Evolutionary conservation across 2,888 invertebrate species (phyloP).

Genomic region (Tachina fera): DNA sequence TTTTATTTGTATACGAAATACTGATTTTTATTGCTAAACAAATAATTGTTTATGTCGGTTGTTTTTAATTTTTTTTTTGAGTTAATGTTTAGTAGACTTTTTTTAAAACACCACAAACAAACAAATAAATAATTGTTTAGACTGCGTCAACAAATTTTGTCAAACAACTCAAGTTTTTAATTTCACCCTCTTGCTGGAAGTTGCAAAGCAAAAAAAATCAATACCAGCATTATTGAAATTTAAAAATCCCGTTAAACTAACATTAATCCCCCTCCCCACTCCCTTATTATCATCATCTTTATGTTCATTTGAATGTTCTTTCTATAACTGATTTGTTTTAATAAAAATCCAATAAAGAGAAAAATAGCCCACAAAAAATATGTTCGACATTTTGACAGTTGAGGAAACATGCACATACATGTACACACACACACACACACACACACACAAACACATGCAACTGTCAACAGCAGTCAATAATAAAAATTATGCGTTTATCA

Average conservation of each 20-base stretch:
- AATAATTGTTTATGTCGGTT: too few relatives aligned
- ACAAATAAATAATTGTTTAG: too few relatives aligned
- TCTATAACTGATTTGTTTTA: slow-evolving; percentile 40
- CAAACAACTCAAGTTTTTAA: too few relatives aligned
- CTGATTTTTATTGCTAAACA: background rate
- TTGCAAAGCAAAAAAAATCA: background rate
- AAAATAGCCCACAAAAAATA: background rate
- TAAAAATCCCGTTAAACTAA: slow-evolving; percentile 46
- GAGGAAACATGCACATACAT: slow-evolving; percentile 14
- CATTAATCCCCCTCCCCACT: slow-evolving; percentile 22
- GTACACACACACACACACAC: background rate
- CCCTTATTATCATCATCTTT: slow-evolving; percentile 37
- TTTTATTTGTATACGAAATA: background rate
- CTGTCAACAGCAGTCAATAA: slow-evolving; percentile 68
- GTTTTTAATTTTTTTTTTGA: too few relatives aligned
- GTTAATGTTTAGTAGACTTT: too few relatives aligned
- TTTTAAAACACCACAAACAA: too few relatives aligned
- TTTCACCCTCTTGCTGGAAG: too few relatives aligned
- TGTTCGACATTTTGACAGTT: slow-evolving; percentile 61
- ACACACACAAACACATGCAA: slow-evolving; percentile 21
- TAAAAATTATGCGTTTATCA: slow-evolving; percentile 47
- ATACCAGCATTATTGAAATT: slow-evolving; percentile 32
- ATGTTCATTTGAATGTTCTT: slow-evolving; percentile 9
- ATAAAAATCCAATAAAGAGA: slow-evolving; percentile 34
- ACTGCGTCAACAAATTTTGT: too few relatives aligned